phyloP scores from a whole-genome alignment of 2,113 vertebrate species.

The Sylvia atricapilla region DNA sequence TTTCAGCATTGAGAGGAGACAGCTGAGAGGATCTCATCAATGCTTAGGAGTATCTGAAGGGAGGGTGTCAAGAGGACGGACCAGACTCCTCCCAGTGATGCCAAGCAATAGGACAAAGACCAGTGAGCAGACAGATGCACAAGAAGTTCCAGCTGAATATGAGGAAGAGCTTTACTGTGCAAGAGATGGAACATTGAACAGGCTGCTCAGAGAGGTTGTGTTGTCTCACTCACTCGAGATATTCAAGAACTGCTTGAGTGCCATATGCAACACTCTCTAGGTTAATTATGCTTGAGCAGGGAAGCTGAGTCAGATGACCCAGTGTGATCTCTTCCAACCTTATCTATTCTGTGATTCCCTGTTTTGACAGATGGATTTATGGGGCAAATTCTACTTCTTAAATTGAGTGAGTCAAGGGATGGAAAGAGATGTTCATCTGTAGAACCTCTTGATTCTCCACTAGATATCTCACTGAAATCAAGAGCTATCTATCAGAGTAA shows the following conservation, averaged over 20 bases:
- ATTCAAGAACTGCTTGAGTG: background rate
- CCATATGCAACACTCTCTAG: background rate
- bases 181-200: background rate
- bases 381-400: background rate
- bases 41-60: background rate
- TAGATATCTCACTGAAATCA: background rate
- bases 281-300: background rate
- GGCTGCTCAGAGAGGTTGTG: background rate
- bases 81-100: background rate
- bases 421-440: background rate
- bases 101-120: background rate
- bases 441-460: background rate
- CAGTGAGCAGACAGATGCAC: background rate
- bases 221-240: background rate
- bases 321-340: background rate
- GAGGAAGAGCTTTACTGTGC: background rate
- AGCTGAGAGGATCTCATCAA: background rate
- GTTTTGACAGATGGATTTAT: background rate
- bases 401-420: fast-evolving
- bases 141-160: background rate
- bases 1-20: background rate
- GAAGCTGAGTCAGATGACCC: background rate
- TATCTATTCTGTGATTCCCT: background rate
- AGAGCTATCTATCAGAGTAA: background rate
- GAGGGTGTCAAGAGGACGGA: background rate